Base-by-base conservation (phyloP, 2,797 vertebrate species). In the Apodemus agrarius region DNA sequence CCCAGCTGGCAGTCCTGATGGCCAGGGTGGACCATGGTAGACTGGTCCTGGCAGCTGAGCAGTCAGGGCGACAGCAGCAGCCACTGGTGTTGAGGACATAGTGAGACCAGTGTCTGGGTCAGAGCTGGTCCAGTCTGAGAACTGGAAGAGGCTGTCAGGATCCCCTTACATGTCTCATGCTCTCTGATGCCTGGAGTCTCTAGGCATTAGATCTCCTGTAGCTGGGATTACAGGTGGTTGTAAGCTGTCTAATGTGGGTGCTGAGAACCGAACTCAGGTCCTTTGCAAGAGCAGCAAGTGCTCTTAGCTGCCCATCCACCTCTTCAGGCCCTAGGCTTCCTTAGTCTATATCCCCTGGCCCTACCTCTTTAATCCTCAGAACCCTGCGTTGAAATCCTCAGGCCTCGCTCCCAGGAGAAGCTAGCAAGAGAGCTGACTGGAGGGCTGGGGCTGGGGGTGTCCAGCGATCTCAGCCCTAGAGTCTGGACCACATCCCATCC, bases 371-470 rank as follows among this genome's bases (percentile, higher is more conserved):
- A 57, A 57, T 89, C 43, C 31, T 43, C 1, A 7, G 37, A 94
- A 96, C 11, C 7, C 75, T 46, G 91, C 93, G 69, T 87, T 54
- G 0, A n/a, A 89, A 49, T 52, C 29, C 92, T 94, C 46, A 17
- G 37, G 11, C 24, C 52, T 82, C 57, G 24, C 6, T 24, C 5
- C 10, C 92, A 75, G 83, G 94, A 6, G 61, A 92, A 95, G 79
- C 88, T 65, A 84, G 89, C 57, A 24, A 31, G 9, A 72, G 11
- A 89, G 80, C 52, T 97, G 91, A 65, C 13, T 79, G 59, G 90
- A 89, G 92, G 78, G 75, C 46, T 80, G 67, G 26, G 78, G 13
- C 24, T 3, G 59, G 78, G 34, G 17, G 24, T 87, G 54, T 76
- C 75, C 74, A 19, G 52, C 83, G 63, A 57, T 74, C n/a, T 79